Percentiles rank a stretch among this genome's conserved stretches.
Evolutionary conservation across 2,113 vertebrate genomes (phyloP).

Genomic region (Tor tambroides): DNA sequence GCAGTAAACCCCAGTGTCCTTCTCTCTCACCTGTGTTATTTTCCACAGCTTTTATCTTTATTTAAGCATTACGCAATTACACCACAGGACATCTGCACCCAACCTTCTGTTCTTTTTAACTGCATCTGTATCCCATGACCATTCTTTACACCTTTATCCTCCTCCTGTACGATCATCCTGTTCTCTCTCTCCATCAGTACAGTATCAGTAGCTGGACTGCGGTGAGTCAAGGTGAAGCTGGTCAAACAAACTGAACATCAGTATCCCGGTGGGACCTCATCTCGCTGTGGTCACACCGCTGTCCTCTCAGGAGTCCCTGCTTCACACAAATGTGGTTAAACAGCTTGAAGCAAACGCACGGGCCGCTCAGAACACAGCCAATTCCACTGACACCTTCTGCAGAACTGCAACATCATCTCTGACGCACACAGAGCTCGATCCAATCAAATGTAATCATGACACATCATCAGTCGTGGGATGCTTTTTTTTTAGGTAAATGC

Average conservation of each 20-base stretch:
- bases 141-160: background rate
- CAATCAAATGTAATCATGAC: background rate
- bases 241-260: constrained; percentile 40
- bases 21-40: constrained; percentile 31
- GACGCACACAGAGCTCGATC: constrained; percentile 3
- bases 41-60: constrained; percentile 20
- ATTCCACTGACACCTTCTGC: constrained; percentile 25
- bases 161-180: background rate
- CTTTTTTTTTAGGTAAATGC: background rate
- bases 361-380: background rate
- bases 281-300: constrained; percentile 14
- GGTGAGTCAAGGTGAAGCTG: constrained; percentile 36
- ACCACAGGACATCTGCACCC: constrained; percentile 16
- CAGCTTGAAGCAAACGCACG: constrained; percentile 2
- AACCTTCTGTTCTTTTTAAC: background rate
- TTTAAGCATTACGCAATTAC: constrained; percentile 31
- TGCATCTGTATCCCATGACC: constrained; percentile 9
- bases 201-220: background rate
- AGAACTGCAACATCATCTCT: background rate
- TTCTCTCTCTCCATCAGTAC: background rate
- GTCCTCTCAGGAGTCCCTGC: constrained; percentile 21
- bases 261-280: constrained; percentile 32
- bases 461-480: background rate
- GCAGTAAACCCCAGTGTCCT: constrained; percentile 14
- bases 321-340: constrained; percentile 39